phyloP scores from a whole-genome alignment of 2,797 vertebrate genomes.

The Rhabdomys pumilio region DNA sequence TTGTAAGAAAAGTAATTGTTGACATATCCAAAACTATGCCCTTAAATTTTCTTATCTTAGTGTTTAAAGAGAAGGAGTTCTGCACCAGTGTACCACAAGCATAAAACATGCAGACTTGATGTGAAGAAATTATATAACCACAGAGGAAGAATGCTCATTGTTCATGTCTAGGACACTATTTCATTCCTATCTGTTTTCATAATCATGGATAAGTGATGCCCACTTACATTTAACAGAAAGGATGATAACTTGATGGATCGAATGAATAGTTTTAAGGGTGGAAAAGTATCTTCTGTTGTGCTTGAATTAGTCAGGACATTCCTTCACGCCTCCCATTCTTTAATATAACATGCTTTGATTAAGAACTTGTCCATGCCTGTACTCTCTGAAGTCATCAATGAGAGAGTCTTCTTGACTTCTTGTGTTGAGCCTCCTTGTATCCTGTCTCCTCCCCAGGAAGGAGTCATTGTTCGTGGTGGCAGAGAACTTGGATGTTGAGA shows the following conservation, averaged over 20 bases:
- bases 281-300: constrained; percentile 24
- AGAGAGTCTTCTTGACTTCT: not conserved
- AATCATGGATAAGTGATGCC: not conserved
- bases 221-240: constrained; percentile 36
- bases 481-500: not conserved
- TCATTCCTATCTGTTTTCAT: constrained; percentile 57
- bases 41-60: constrained; percentile 39
- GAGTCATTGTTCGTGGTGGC: not conserved
- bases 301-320: not conserved
- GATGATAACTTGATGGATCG: constrained; percentile 36
- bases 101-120: constrained; percentile 27
- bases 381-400: not conserved
- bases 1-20: constrained; percentile 27
- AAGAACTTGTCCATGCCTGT: not conserved
- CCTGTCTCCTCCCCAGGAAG: not conserved
- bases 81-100: not conserved
- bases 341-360: not conserved
- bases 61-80: constrained; percentile 31
- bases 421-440: not conserved
- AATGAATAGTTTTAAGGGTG: constrained; percentile 19
- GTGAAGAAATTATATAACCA: not conserved
- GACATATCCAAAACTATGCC: not conserved
- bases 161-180: constrained; percentile 5
- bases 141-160: not conserved
- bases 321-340: not conserved